A percentile compares a stretch with the other conserved stretches of the same genome.
These are phyloP conservation scores for Xiphydria camelus DNA, from an alignment of 2,888 invertebrate species.

Conservation along the genomic window DNA sequence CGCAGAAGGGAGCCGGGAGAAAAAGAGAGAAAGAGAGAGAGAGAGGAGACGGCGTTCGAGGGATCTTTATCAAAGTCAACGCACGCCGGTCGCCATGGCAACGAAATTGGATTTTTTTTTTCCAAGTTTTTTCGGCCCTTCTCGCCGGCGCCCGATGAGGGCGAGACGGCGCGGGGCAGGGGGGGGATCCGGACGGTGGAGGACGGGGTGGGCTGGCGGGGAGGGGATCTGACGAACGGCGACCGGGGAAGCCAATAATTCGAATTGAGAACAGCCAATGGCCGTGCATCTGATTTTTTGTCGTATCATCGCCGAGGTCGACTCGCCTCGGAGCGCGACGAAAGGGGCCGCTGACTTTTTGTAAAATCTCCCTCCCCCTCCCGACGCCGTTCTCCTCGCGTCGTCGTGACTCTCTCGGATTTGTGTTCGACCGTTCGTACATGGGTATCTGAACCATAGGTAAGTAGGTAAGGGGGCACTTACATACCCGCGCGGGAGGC, in stretches of 20 bases:
- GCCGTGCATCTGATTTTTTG: slow-evolving; percentile 58
- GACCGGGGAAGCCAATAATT: slow-evolving; percentile 55
- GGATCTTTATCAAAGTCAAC: slow-evolving; percentile 58
- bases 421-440: slow-evolving; percentile 4
- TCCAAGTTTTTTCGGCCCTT: slow-evolving; percentile 55
- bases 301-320: slow-evolving; percentile 53
- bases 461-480: neutral
- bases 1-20: slow-evolving; percentile 7
- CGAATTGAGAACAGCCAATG: slow-evolving; percentile 58
- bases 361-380: slow-evolving; percentile 28
- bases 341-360: slow-evolving; percentile 27
- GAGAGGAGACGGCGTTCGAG: slow-evolving; percentile 30
- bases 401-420: neutral
- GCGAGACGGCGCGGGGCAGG: slow-evolving; percentile 19
- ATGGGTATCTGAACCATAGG: neutral
- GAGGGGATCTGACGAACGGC: slow-evolving; percentile 48
- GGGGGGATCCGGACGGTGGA: slow-evolving; percentile 1
- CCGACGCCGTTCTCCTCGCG: slow-evolving; percentile 2
- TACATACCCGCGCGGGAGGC: slow-evolving; percentile 2
- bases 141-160: slow-evolving; percentile 31
- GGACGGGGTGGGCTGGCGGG: slow-evolving; percentile 1
- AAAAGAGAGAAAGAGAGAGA: slow-evolving; percentile 6
- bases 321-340: slow-evolving; percentile 24
- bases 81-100: slow-evolving; percentile 57
- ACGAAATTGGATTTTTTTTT: slow-evolving; percentile 58